Evolutionary conservation across 2,113 vertebrate species (phyloP).

Genomic region (Nesogale talazaci): DNA sequence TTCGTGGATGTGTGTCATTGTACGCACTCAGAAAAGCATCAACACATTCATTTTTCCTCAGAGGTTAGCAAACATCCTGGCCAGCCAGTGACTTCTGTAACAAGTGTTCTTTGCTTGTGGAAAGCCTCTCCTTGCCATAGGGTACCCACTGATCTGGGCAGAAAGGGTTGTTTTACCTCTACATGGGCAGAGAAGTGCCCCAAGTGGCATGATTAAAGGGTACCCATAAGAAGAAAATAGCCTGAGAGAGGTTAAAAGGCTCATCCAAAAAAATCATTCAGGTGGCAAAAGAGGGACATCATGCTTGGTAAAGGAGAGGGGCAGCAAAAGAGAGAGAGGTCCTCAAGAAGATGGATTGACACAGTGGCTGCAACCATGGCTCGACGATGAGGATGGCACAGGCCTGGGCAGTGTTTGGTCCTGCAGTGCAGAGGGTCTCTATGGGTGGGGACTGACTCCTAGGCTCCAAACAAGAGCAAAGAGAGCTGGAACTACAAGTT

Average conservation of each 20-base stretch:
- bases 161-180: not conserved
- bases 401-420: too few species aligned
- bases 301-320: too few species aligned
- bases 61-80: not conserved
- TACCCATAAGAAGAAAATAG: not conserved
- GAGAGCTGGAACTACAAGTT: not conserved
- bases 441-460: too few species aligned
- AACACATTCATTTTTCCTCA: not conserved
- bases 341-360: too few species aligned
- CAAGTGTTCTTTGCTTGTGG: not conserved
- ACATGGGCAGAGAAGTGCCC: not conserved
- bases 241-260: too few species aligned
- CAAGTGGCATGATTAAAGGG: too few species aligned
- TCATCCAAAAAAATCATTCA: not conserved
- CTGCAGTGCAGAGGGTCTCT: too few species aligned
- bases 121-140: not conserved
- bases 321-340: too few species aligned
- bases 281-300: too few species aligned
- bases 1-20: not conserved
- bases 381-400: too few species aligned
- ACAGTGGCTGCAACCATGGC: too few species aligned
- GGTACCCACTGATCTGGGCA: not conserved
- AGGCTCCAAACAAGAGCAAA: too few species aligned
- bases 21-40: not conserved
- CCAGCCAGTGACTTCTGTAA: not conserved